Percentiles rank a stretch among this genome's conserved stretches.
These are phyloP conservation scores for Calephelis virginiensis DNA, from an alignment of 1,140 invertebrate species.

Conservation along the genomic window DNA sequence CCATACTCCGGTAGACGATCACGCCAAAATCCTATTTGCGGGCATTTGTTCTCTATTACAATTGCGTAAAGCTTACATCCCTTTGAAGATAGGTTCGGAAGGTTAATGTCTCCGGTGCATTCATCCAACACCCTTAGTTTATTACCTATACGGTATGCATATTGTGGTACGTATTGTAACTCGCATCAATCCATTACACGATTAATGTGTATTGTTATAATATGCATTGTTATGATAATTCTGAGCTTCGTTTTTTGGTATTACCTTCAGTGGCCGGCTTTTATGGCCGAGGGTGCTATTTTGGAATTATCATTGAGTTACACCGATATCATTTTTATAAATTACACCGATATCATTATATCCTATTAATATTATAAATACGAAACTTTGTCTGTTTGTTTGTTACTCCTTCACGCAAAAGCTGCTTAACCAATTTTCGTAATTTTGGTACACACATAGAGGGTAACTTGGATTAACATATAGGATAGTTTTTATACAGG, in stretches of 20 bases:
- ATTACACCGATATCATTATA: too few relatives aligned
- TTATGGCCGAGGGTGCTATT: background rate
- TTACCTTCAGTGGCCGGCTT: background rate
- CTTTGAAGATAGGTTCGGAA: conserved; percentile 24
- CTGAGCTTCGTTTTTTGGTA: background rate
- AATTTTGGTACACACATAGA: too few relatives aligned
- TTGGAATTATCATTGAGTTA: too few relatives aligned
- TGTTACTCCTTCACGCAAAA: too few relatives aligned
- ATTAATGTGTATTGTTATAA: conserved; percentile 65
- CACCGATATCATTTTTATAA: too few relatives aligned
- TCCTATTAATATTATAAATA: too few relatives aligned
- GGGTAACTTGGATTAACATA: too few relatives aligned
- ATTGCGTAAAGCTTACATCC: conserved; percentile 44
- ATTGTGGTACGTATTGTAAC: conserved; percentile 62
- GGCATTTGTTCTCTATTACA: conserved; percentile 24
- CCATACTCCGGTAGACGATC: conserved; percentile 59
- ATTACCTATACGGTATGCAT: conserved; percentile 69
- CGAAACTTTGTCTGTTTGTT: too few relatives aligned
- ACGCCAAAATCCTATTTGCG: conserved; percentile 37
- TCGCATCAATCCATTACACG: conserved; percentile 67
- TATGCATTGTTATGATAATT: conserved; percentile 50
- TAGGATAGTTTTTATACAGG: too few relatives aligned
- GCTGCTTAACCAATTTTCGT: too few relatives aligned
- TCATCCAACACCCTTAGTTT: conserved; percentile 65
- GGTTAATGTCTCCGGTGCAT: conserved; percentile 51